Conservation (phyloP, 2,888 invertebrate genomes). For the Thumatha senex region DNA sequence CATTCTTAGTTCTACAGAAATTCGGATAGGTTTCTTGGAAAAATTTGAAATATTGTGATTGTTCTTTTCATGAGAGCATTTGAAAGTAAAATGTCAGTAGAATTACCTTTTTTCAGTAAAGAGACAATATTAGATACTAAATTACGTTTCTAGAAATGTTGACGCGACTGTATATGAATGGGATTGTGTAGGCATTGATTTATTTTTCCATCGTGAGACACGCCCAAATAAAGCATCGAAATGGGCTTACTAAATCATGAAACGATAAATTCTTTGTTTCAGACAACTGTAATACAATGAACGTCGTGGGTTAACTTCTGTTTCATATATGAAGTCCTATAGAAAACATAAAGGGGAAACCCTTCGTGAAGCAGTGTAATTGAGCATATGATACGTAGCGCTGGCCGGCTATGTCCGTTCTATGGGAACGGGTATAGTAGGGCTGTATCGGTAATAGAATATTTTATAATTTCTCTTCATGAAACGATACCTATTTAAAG, state of each 20-base stretch:
- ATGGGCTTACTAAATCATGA: constrained; percentile 14
- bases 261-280: constrained; percentile 13
- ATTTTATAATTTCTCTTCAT: constrained; percentile 3
- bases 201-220: constrained; percentile 29
- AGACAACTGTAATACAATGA: constrained; percentile 29
- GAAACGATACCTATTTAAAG: too few relatives aligned
- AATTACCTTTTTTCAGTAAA: too few relatives aligned
- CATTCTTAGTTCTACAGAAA: constrained; percentile 50
- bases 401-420: constrained; percentile 64
- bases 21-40: constrained; percentile 48
- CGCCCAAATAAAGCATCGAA: constrained; percentile 14
- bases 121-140: constrained; percentile 27
- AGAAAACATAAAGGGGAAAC: constrained; percentile 36
- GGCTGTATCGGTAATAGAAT: constrained; percentile 44
- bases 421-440: constrained; percentile 55
- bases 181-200: constrained; percentile 31
- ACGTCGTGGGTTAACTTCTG: constrained; percentile 34
- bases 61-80: constrained; percentile 1
- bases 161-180: constrained; percentile 29
- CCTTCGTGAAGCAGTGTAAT: constrained; percentile 61
- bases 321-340: constrained; percentile 23
- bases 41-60: neutral
- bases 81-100: constrained; percentile 7
- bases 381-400: constrained; percentile 71
- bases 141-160: constrained; percentile 34